phyloP scores from a whole-genome alignment of 1,140 invertebrate species.

The Rhyzopertha dominica region DNA sequence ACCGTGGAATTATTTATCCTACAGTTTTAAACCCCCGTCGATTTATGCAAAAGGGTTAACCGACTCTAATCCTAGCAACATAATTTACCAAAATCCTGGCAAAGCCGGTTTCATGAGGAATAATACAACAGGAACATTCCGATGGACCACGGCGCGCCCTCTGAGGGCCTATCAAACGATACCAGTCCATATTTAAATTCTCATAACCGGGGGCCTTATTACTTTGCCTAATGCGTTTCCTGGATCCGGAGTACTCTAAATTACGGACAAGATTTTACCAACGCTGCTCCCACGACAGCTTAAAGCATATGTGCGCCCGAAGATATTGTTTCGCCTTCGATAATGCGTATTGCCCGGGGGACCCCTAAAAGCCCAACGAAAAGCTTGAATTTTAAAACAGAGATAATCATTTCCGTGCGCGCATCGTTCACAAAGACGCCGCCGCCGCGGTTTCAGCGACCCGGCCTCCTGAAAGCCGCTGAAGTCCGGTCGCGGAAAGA shows the following conservation, averaged over 20 bases:
- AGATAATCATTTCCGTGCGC: no score
- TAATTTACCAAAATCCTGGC: no score
- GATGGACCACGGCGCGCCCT: slow-evolving; percentile 21
- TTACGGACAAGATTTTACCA: slow-evolving; percentile 23
- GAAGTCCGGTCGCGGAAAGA: no score
- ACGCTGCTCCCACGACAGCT: background rate
- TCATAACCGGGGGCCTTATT: slow-evolving; percentile 24
- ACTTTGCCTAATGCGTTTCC: slow-evolving; percentile 21
- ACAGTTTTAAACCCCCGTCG: no score
- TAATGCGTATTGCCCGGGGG: slow-evolving; percentile 3
- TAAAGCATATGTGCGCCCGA: background rate
- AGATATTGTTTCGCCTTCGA: no score
- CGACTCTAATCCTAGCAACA: no score
- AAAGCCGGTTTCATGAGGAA: no score
- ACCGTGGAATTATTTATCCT: no score
- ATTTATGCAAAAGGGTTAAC: no score
- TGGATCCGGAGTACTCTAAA: slow-evolving; percentile 22
- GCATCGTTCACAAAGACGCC: no score
- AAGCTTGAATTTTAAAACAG: slow-evolving; percentile 12
- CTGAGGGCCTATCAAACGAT: slow-evolving; percentile 21
- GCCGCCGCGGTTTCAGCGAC: no score
- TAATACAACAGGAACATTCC: slow-evolving; percentile 21
- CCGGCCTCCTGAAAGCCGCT: no score
- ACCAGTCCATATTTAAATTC: slow-evolving; percentile 26
- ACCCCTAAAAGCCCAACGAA: slow-evolving; percentile 8